Conservation (phyloP, 2,113 vertebrate genomes). For the Balaeniceps rex region DNA sequence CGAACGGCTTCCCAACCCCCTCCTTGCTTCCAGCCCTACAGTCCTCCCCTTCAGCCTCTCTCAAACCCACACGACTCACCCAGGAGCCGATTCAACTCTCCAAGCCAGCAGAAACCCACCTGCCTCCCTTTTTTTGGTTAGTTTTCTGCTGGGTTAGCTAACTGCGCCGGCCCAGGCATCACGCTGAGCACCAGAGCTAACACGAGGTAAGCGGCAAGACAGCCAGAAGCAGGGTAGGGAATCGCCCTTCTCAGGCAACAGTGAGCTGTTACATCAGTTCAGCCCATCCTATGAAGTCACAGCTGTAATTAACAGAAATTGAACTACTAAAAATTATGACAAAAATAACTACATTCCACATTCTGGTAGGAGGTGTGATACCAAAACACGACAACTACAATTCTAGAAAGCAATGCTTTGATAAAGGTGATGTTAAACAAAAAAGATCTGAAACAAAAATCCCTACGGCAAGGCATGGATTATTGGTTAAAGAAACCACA, state of each 20-base stretch:
- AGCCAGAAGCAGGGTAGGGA: not conserved
- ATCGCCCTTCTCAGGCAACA: not conserved
- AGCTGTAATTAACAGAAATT: not conserved
- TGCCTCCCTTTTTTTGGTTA: too few relatives aligned
- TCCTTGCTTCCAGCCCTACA: not conserved
- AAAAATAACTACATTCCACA: not conserved
- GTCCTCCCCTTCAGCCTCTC: not conserved
- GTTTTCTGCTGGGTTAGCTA: not conserved
- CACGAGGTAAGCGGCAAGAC: fast-evolving
- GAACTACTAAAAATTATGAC: not conserved
- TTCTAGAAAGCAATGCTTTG: not conserved
- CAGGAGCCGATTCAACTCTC: not conserved
- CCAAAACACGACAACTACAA: not conserved
- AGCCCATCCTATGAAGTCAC: not conserved
- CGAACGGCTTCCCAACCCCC: fast-evolving
- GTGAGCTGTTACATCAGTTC: not conserved
- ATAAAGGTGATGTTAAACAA: not conserved
- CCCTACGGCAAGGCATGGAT: not conserved
- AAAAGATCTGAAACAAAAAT: not conserved
- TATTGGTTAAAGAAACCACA: not conserved
- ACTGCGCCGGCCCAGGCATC: fast-evolving
- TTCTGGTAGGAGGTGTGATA: not conserved
- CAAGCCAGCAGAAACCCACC: not conserved
- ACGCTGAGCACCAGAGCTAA: not conserved
- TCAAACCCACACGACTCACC: fast-evolving